A percentile compares a stretch with the other conserved stretches of the same genome.
phyloP scores from a whole-genome alignment of 1,140 invertebrate species.

The Drosophila navojoa region DNA sequence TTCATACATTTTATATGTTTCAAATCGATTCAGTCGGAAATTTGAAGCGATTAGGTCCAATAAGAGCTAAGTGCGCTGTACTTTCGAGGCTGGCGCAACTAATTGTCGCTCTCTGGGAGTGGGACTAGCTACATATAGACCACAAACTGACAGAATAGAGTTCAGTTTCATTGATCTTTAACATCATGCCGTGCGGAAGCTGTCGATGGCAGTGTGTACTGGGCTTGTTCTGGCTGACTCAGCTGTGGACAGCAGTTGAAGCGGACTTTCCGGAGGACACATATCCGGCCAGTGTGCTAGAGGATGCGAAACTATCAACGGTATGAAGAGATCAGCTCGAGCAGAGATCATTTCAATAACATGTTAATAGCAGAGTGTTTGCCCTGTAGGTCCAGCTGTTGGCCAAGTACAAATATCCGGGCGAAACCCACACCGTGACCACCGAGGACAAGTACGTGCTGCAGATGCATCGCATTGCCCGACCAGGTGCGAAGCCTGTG shows the following conservation, averaged over 20 bases:
- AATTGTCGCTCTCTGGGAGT: conserved; percentile 46
- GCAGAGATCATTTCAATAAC: too few species aligned
- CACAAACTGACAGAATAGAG: not conserved
- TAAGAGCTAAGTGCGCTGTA: conserved; percentile 1
- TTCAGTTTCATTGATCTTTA: conserved; percentile 30
- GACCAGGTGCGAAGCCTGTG: conserved; percentile 64
- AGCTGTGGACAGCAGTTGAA: not conserved
- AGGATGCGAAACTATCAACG: conserved; percentile 52
- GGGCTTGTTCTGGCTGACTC: conserved; percentile 12
- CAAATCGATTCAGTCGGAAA: conserved; percentile 2
- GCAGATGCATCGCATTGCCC: conserved; percentile 84
- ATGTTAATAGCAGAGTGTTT: conserved; percentile 4
- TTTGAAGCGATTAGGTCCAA: not conserved
- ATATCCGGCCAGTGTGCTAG: conserved; percentile 54
- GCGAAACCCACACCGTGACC: conserved; percentile 84
- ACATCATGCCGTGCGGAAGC: conserved; percentile 41
- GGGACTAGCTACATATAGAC: not conserved
- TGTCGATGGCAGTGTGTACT: conserved; percentile 13
- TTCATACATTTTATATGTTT: too few species aligned
- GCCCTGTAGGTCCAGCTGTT: conserved; percentile 77
- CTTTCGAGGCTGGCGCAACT: conserved; percentile 34
- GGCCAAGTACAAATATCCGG: conserved; percentile 85
- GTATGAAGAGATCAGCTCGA: conserved; percentile 12
- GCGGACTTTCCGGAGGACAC: conserved; percentile 54
- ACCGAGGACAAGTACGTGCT: conserved; percentile 86